These are phyloP conservation scores for Hypothenemus hampei DNA, from an alignment of 1,140 invertebrate species.

Conservation along the genomic window DNA sequence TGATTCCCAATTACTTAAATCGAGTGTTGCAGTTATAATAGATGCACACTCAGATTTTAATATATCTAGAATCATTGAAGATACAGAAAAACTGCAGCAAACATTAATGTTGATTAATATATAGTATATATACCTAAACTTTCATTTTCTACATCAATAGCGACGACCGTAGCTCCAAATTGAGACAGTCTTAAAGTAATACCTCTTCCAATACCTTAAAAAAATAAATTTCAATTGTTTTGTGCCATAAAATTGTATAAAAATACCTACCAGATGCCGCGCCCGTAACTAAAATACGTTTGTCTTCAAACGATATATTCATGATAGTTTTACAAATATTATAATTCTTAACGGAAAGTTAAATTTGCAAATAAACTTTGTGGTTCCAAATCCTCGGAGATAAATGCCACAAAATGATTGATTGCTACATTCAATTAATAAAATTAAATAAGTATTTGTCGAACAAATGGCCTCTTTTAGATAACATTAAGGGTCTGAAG, in stretches of 20 bases:
- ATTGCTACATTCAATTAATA: no score
- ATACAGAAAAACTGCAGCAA: background rate
- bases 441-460: no score
- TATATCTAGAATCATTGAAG: constrained; percentile 40
- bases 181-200: constrained; percentile 49
- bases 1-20: constrained; percentile 71
- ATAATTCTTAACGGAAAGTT: no score
- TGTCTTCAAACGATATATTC: constrained; percentile 51
- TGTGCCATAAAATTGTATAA: background rate
- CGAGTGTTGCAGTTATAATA: constrained; percentile 60
- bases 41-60: constrained; percentile 59
- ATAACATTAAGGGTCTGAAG: no score
- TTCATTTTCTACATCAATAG: constrained; percentile 50
- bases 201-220: constrained; percentile 54
- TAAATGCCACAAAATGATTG: no score
- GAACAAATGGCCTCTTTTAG: no score
- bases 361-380: no score
- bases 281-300: constrained; percentile 57
- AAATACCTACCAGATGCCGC: constrained; percentile 53
- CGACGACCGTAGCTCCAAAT: constrained; percentile 53
- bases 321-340: no score
- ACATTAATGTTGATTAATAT: background rate
- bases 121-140: constrained; percentile 41
- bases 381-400: no score
- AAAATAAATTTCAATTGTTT: background rate